Percentiles rank a stretch among this genome's conserved stretches.
These are phyloP conservation scores for Dendrolimus kikuchii DNA, from an alignment of 1,140 invertebrate species.

Conservation along the genomic window DNA sequence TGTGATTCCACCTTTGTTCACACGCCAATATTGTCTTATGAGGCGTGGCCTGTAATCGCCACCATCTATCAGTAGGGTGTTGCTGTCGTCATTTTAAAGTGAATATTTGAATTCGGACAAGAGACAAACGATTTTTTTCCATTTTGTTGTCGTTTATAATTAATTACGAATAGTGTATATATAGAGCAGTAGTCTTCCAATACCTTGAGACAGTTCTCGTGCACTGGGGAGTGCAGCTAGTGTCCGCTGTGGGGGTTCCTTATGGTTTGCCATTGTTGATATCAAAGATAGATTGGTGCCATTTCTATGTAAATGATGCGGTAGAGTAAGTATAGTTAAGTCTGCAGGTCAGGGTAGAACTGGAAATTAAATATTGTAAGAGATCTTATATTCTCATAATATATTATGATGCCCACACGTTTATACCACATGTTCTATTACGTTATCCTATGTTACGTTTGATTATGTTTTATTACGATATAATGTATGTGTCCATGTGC, in stretches of 20 bases:
- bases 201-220: constrained; percentile 48
- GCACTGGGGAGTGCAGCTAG: constrained; percentile 32
- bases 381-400: constrained; percentile 41
- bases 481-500: constrained; percentile 67
- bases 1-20: no score
- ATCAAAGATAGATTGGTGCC: constrained; percentile 72
- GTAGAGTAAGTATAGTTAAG: constrained; percentile 69
- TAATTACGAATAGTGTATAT: constrained; percentile 49
- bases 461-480: constrained; percentile 1
- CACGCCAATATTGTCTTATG: no score
- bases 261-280: constrained; percentile 71
- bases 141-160: constrained; percentile 49
- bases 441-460: constrained; percentile 4
- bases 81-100: no score
- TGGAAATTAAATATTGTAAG: constrained; percentile 64
- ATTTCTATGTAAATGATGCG: constrained; percentile 69
- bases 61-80: no score
- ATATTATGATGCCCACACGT: constrained; percentile 38
- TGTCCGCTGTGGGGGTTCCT: constrained; percentile 63
- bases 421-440: constrained; percentile 41
- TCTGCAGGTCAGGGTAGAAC: constrained; percentile 68
- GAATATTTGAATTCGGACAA: not conserved
- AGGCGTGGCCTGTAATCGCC: no score
- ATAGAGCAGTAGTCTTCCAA: constrained; percentile 70
- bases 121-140: constrained; percentile 24